A percentile compares a stretch with the other conserved stretches of the same genome.
Conservation (phyloP, 1,140 invertebrate species). For the Lanistes nyassanus region DNA sequence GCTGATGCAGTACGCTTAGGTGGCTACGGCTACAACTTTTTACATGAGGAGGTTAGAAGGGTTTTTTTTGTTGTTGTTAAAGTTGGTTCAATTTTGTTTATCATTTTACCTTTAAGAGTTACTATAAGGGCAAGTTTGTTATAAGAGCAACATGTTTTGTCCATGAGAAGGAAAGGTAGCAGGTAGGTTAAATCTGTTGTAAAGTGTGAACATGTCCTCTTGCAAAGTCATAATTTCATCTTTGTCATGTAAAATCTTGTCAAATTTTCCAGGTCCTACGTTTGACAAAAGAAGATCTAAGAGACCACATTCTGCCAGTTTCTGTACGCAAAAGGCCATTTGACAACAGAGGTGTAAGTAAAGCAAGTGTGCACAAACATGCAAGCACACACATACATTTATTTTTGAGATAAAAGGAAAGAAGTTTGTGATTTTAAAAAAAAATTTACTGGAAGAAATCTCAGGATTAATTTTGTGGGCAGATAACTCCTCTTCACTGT, state of each 20-base stretch:
- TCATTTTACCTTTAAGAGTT: too few relatives aligned
- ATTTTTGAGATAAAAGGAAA: too few relatives aligned
- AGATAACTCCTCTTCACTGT: conserved; percentile 71
- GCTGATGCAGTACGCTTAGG: conserved; percentile 58
- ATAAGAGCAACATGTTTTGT: too few relatives aligned
- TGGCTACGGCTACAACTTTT: conserved; percentile 63
- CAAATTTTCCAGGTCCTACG: conserved; percentile 59
- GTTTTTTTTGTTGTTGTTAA: neutral
- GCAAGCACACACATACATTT: too few relatives aligned
- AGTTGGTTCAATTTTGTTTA: neutral
- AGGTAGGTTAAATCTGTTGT: too few relatives aligned
- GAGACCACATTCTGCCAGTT: conserved; percentile 58
- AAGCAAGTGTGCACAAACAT: too few relatives aligned
- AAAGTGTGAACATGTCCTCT: too few relatives aligned
- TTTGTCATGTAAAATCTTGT: neutral
- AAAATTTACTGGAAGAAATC: too few relatives aligned
- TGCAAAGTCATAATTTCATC: neutral
- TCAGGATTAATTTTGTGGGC: conserved; percentile 8
- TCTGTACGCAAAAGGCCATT: conserved; percentile 67
- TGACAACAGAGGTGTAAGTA: conserved; percentile 59
- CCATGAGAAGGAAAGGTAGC: too few relatives aligned
- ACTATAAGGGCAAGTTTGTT: too few relatives aligned
- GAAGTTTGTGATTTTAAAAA: too few relatives aligned
- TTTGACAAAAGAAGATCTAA: conserved; percentile 62
- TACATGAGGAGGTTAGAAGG: conserved; percentile 65